A percentile compares a stretch with the other conserved stretches of the same genome.
Evolutionary conservation across 2,797 vertebrate species (phyloP).

Genomic region (Onychomys torridus): DNA sequence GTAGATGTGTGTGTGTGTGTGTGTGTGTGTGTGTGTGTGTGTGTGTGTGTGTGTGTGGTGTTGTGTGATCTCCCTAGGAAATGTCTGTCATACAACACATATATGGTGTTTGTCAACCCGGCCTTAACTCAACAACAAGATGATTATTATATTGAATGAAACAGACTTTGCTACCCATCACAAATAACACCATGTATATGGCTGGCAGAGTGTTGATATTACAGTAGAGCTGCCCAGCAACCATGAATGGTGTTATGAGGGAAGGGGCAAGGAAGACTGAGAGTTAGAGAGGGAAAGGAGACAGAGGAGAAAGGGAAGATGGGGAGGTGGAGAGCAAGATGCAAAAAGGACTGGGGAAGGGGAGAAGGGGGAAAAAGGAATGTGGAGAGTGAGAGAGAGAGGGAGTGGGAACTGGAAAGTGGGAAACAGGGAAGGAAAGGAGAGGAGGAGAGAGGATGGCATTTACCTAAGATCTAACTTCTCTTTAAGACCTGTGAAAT

Average conservation of each 20-base stretch:
- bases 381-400: no score
- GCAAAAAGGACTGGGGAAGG: neutral
- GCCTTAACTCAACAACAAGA: neutral
- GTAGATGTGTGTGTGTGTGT: neutral
- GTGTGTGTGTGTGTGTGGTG: neutral
- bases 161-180: neutral
- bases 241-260: neutral
- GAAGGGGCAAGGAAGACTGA: neutral
- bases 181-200: neutral
- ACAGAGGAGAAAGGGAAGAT: no score
- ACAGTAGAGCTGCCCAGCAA: neutral
- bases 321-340: neutral
- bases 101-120: neutral
- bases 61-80: neutral
- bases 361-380: no score
- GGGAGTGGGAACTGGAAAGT: no score
- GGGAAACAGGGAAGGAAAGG: no score
- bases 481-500: neutral
- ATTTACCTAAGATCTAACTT: neutral
- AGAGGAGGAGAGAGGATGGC: neutral
- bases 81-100: neutral
- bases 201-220: neutral
- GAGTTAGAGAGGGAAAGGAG: neutral
- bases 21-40: neutral
- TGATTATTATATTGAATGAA: neutral